Evolutionary conservation across 2,888 invertebrate species (phyloP).

Genomic region (Cataglyphis rosenhaueri): DNA sequence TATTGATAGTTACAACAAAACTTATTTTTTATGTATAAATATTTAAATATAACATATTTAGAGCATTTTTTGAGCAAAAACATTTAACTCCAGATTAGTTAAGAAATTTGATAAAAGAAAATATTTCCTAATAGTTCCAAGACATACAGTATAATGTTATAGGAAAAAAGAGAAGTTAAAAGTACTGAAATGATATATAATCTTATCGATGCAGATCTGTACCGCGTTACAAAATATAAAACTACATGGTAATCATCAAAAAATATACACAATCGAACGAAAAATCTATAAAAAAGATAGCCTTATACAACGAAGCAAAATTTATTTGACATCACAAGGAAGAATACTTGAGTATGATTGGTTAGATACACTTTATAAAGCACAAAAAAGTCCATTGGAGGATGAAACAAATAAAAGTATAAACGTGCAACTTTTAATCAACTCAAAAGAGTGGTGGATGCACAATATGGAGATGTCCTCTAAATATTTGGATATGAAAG

Average conservation of each 20-base stretch:
- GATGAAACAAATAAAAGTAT: constrained; percentile 71
- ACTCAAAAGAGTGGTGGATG: constrained; percentile 86
- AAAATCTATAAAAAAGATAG: neutral
- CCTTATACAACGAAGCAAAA: neutral
- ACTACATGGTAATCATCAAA: neutral
- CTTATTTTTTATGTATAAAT: neutral
- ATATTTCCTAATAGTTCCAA: neutral
- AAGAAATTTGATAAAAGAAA: neutral
- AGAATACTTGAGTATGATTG: neutral
- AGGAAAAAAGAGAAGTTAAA: neutral
- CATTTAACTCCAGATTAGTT: neutral
- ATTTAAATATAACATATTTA: neutral
- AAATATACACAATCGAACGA: neutral
- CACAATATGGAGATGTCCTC: constrained; percentile 88
- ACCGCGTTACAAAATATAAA: neutral
- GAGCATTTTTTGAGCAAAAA: neutral
- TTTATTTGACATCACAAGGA: neutral
- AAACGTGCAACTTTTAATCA: constrained; percentile 80
- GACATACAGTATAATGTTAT: neutral
- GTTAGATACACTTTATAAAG: constrained; percentile 69
- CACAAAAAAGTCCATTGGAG: constrained; percentile 87
- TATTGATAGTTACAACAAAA: neutral
- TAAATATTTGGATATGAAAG: constrained; percentile 88
- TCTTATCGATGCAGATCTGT: neutral
- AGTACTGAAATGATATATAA: neutral